Evolutionary conservation across 1,140 invertebrate genomes (phyloP).

Genomic region (Marisa cornuarietis): DNA sequence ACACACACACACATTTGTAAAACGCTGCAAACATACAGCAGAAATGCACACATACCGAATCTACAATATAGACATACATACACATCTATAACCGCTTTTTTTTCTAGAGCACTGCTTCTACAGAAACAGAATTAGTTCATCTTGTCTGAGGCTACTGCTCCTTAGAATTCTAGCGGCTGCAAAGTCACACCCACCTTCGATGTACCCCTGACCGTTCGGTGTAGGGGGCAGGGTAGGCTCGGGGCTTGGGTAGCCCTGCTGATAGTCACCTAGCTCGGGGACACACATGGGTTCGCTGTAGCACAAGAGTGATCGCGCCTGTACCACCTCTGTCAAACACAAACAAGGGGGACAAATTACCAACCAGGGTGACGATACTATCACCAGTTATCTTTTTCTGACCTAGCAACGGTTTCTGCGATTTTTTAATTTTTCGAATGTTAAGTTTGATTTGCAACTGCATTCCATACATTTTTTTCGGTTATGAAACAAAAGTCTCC

Average conservation of each 20-base stretch:
- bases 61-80: no score
- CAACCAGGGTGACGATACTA: no score
- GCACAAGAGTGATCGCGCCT: slow-evolving; percentile 73
- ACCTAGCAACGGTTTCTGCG: no score
- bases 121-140: background rate
- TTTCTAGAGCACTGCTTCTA: background rate
- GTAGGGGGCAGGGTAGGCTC: slow-evolving; percentile 37
- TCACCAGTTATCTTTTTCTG: background rate
- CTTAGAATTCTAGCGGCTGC: background rate
- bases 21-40: no score
- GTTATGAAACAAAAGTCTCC: no score
- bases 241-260: slow-evolving; percentile 41
- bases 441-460: no score
- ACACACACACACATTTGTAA: no score
- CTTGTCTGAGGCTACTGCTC: background rate
- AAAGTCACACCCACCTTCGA: slow-evolving; percentile 37
- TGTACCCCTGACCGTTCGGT: slow-evolving; percentile 28
- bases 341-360: background rate
- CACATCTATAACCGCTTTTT: no score
- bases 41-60: no score
- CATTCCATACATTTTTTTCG: no score
- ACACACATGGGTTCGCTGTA: slow-evolving; percentile 83
- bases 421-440: no score
- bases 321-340: slow-evolving; percentile 73
- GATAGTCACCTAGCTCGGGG: slow-evolving; percentile 70